Evolutionary conservation across 2,797 vertebrate species (phyloP).

Genomic region (Fistularia commersonii): DNA sequence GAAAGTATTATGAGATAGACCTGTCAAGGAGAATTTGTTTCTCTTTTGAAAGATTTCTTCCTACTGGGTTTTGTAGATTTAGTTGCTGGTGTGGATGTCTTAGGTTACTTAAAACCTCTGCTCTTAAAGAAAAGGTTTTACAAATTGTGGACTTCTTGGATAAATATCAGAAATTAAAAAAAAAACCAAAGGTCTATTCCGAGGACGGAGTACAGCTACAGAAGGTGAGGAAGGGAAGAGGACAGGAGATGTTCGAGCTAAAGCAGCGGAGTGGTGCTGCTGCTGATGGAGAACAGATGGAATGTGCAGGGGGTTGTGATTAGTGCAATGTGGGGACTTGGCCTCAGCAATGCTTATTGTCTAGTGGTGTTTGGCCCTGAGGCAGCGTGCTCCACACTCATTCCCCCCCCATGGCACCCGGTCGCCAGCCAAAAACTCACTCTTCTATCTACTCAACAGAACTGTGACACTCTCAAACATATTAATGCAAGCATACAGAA

Average conservation of each 20-base stretch:
- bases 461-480: constrained; percentile 44
- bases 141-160: too few species aligned
- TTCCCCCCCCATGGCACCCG: constrained; percentile 45
- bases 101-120: constrained; percentile 5
- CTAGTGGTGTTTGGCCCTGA: constrained; percentile 56
- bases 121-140: too few species aligned
- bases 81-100: neutral
- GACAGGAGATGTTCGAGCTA: constrained; percentile 37
- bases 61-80: too few species aligned
- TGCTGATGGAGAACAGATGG: constrained; percentile 74
- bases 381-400: constrained; percentile 41
- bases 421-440: constrained; percentile 54
- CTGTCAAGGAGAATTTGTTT: neutral
- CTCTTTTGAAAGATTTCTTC: neutral
- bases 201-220: constrained; percentile 19
- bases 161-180: constrained; percentile 6
- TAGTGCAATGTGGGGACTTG: constrained; percentile 63
- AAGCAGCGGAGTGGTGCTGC: constrained; percentile 40
- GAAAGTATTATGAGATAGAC: constrained; percentile 30
- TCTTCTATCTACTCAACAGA: constrained; percentile 35
- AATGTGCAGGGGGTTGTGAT: constrained; percentile 67
- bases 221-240: constrained; percentile 31
- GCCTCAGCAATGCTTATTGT: constrained; percentile 52
- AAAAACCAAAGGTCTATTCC: neutral
- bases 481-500: constrained; percentile 60